A percentile compares a stretch with the other conserved stretches of the same genome.
phyloP scores from a whole-genome alignment of 1,140 invertebrate species.

The Drosophila elegans region DNA sequence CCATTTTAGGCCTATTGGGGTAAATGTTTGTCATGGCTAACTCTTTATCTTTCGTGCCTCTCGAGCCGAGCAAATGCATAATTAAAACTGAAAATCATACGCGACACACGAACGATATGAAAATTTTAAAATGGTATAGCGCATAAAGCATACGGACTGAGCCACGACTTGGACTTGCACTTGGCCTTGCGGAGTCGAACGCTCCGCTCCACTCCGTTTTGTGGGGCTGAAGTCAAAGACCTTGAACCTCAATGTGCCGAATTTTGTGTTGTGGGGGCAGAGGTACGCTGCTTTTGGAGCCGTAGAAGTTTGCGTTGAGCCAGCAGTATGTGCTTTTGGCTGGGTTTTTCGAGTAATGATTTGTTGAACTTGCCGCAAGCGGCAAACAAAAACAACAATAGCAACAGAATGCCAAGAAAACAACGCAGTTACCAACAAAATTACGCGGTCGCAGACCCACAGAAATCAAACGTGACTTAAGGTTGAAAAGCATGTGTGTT shows the following conservation, averaged over 20 bases:
- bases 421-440: slow-evolving; percentile 34
- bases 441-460: slow-evolving; percentile 72
- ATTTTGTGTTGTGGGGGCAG: slow-evolving; percentile 54
- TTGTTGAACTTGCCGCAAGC: slow-evolving; percentile 70
- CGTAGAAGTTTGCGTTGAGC: slow-evolving; percentile 47
- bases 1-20: slow-evolving; percentile 53
- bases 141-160: slow-evolving; percentile 21
- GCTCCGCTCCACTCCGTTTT: slow-evolving; percentile 67
- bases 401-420: slow-evolving; percentile 53
- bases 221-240: slow-evolving; percentile 38
- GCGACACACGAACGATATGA: slow-evolving; percentile 7
- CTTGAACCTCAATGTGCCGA: slow-evolving; percentile 83
- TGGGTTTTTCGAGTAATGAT: slow-evolving; percentile 47
- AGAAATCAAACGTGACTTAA: slow-evolving; percentile 77
- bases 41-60: slow-evolving; percentile 44
- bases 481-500: slow-evolving; percentile 52
- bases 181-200: slow-evolving; percentile 68
- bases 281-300: slow-evolving; percentile 37
- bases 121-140: slow-evolving; percentile 30
- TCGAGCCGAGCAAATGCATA: slow-evolving; percentile 50
- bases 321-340: slow-evolving; percentile 76
- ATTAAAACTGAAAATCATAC: slow-evolving; percentile 44
- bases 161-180: slow-evolving; percentile 65
- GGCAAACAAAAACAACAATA: slow-evolving; percentile 41
- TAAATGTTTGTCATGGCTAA: slow-evolving; percentile 54